These are phyloP conservation scores for Heliothis subflexa DNA, from an alignment of 1,140 invertebrate species.

Conservation along the genomic window DNA sequence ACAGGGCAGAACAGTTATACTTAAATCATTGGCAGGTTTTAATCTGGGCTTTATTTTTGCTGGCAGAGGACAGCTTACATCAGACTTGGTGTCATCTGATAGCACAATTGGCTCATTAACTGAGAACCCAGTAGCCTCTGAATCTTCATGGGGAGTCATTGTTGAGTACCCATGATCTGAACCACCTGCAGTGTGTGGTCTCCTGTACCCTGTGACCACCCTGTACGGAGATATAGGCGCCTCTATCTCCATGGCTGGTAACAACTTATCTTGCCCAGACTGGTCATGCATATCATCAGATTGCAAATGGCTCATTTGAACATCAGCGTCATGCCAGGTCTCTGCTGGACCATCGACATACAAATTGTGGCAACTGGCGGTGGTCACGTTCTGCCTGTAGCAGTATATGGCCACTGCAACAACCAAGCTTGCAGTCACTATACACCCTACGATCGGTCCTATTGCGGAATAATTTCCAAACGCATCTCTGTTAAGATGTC, in stretches of 20 bases:
- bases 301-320: constrained; percentile 81
- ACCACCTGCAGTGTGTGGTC: constrained; percentile 93
- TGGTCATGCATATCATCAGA: constrained; percentile 81
- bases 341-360: constrained; percentile 86
- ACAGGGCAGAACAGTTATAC: constrained; percentile 84
- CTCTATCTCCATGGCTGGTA: constrained; percentile 86
- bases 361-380: constrained; percentile 84
- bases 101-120: constrained; percentile 88
- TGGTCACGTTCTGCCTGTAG: constrained; percentile 88
- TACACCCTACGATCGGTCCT: constrained; percentile 88
- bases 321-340: constrained; percentile 82
- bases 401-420: constrained; percentile 89
- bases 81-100: constrained; percentile 88
- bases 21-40: constrained; percentile 72
- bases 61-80: constrained; percentile 88
- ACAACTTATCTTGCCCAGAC: constrained; percentile 88
- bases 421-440: constrained; percentile 88
- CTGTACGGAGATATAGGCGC: constrained; percentile 95
- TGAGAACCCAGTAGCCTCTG: constrained; percentile 92
- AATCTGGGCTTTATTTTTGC: constrained; percentile 87
- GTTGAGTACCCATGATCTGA: constrained; percentile 98
- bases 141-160: constrained; percentile 97
- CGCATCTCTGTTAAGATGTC: constrained; percentile 85
- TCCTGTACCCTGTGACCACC: constrained; percentile 92
- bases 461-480: constrained; percentile 88